These are phyloP conservation scores for Tapirus indicus DNA, from an alignment of 2,797 vertebrate genomes.

Conservation along the genomic window DNA sequence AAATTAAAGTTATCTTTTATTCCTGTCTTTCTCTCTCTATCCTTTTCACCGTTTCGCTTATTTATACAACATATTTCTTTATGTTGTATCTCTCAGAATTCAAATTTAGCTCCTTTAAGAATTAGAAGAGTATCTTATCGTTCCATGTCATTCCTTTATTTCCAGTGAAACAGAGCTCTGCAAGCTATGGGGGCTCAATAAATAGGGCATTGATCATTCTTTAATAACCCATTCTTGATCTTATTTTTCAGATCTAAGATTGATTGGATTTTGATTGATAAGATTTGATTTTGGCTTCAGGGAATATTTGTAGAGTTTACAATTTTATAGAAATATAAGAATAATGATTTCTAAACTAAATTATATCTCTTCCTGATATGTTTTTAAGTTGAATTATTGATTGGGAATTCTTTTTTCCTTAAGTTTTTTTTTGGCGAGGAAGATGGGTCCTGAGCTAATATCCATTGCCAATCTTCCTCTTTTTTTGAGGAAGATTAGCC, in stretches of 20 bases:
- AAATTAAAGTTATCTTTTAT: background rate
- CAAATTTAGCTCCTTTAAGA: background rate
- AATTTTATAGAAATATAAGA: background rate
- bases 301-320: background rate
- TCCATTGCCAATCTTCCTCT: too few species aligned
- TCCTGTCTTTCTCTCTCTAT: background rate
- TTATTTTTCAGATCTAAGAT: background rate
- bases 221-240: background rate
- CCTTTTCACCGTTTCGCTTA: background rate
- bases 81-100: background rate
- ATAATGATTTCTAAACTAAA: slow-evolving; percentile 3
- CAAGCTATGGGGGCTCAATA: background rate
- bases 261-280: background rate
- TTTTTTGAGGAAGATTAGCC: too few species aligned
- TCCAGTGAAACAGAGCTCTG: background rate
- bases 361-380: background rate
- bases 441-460: too few species aligned
- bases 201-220: background rate
- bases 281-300: slow-evolving; percentile 2
- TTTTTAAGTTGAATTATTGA: background rate
- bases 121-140: background rate
- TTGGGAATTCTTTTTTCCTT: background rate
- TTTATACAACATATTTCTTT: background rate
- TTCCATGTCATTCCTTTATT: background rate
- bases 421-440: too few species aligned